phyloP scores from a whole-genome alignment of 2,797 vertebrate genomes.

The Erithacus rubecula region DNA sequence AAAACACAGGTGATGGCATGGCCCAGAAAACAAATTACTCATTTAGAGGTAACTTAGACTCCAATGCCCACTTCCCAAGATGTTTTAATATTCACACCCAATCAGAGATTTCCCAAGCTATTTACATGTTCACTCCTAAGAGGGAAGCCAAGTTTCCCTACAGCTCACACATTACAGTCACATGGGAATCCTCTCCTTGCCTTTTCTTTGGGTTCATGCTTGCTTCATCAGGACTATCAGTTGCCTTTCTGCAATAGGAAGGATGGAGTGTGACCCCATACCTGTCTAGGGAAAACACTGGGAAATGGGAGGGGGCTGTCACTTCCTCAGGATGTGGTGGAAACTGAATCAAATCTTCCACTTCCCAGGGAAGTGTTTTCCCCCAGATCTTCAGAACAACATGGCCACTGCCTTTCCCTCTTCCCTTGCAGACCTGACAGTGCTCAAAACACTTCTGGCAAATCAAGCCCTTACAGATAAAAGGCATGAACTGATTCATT shows the following conservation, averaged over 20 bases:
- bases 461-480: background rate
- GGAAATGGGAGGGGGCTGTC: slow-evolving; percentile 34
- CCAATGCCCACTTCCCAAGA: background rate
- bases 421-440: background rate
- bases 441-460: background rate
- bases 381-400: background rate
- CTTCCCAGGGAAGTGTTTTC: background rate
- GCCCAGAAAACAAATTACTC: background rate
- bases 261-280: slow-evolving; percentile 44
- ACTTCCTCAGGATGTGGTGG: slow-evolving; percentile 64
- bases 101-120: background rate
- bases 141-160: background rate
- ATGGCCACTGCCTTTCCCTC: background rate
- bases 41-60: background rate
- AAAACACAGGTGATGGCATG: background rate
- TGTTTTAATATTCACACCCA: background rate
- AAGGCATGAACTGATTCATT: background rate
- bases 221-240: background rate
- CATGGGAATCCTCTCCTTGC: background rate
- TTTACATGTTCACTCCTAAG: background rate
- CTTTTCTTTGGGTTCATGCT: background rate
- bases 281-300: background rate
- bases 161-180: background rate
- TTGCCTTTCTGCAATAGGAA: slow-evolving; percentile 20
- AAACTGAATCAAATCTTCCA: slow-evolving; percentile 63